phyloP scores from a whole-genome alignment of 2,797 vertebrate genomes.

The Pseudochirops corinnae region DNA sequence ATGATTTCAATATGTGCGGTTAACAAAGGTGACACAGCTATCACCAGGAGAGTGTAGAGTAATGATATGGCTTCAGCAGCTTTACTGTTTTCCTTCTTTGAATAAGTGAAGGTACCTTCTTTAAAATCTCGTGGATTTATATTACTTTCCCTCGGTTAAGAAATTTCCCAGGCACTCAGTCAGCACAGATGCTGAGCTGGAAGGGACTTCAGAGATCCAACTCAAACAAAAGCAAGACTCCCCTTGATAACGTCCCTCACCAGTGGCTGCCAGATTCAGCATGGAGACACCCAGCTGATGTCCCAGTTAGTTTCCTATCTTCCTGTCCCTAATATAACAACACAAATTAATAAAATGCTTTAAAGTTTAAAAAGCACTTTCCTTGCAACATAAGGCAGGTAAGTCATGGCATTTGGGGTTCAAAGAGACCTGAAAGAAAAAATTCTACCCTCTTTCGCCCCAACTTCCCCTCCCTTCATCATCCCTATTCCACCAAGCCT shows the following conservation, averaged over 20 bases:
- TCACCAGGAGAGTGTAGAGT: slow-evolving; percentile 37
- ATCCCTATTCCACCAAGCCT: background rate
- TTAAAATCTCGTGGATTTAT: slow-evolving; percentile 56
- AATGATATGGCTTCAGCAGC: slow-evolving; percentile 33
- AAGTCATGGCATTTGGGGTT: background rate
- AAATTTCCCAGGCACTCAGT: background rate
- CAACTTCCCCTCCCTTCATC: background rate
- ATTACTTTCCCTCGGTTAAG: background rate
- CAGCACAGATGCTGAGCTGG: background rate
- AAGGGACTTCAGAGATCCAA: background rate
- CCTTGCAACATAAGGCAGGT: background rate
- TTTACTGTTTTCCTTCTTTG: slow-evolving; percentile 62
- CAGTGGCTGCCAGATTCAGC: background rate
- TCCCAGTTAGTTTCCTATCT: background rate
- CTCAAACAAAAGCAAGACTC: background rate
- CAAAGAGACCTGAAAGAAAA: background rate
- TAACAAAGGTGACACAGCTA: slow-evolving; percentile 16
- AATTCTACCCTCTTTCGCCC: background rate
- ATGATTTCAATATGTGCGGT: background rate
- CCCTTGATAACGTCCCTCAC: background rate
- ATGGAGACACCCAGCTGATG: background rate
- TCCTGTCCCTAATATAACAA: background rate
- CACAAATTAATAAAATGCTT: background rate
- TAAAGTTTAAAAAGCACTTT: background rate
- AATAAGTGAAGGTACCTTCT: slow-evolving; percentile 60